These are phyloP conservation scores for Arbacia lixula DNA, from an alignment of 53 echinoderm and acorn worm species.

Conservation along the genomic window DNA sequence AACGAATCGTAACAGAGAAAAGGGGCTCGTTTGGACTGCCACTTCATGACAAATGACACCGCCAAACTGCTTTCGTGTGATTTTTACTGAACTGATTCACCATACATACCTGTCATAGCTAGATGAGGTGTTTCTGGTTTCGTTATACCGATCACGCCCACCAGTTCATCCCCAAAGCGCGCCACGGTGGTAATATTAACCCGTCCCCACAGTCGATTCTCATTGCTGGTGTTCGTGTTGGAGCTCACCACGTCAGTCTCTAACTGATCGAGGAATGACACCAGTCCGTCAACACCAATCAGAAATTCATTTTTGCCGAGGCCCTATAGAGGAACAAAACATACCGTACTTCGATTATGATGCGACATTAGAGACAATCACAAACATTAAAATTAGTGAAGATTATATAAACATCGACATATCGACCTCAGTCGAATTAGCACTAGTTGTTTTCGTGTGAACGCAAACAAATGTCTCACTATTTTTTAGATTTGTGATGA, in stretches of 20 bases:
- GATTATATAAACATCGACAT: too few relatives aligned
- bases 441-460: too few relatives aligned
- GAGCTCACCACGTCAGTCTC: slow-evolving; percentile 66
- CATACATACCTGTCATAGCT: slow-evolving; percentile 60
- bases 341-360: not conserved
- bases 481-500: too few relatives aligned
- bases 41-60: too few relatives aligned
- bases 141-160: slow-evolving; percentile 76
- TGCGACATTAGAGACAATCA: too few relatives aligned
- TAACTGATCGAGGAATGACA: slow-evolving; percentile 41
- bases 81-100: too few relatives aligned
- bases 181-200: slow-evolving; percentile 39
- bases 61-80: too few relatives aligned
- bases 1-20: too few relatives aligned
- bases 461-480: too few relatives aligned
- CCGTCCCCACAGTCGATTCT: slow-evolving; percentile 35
- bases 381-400: too few relatives aligned
- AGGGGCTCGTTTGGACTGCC: too few relatives aligned
- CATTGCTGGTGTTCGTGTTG: slow-evolving; percentile 57
- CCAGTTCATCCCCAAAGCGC: slow-evolving; percentile 45
- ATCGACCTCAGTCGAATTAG: too few relatives aligned
- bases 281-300: slow-evolving; percentile 56
- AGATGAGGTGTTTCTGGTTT: slow-evolving; percentile 58
- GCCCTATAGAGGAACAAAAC: slow-evolving; percentile 26
- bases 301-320: slow-evolving; percentile 74